Conservation (phyloP, 37 sponge, comb jelly and placozoan genomes). For the Haliclona indistincta region DNA sequence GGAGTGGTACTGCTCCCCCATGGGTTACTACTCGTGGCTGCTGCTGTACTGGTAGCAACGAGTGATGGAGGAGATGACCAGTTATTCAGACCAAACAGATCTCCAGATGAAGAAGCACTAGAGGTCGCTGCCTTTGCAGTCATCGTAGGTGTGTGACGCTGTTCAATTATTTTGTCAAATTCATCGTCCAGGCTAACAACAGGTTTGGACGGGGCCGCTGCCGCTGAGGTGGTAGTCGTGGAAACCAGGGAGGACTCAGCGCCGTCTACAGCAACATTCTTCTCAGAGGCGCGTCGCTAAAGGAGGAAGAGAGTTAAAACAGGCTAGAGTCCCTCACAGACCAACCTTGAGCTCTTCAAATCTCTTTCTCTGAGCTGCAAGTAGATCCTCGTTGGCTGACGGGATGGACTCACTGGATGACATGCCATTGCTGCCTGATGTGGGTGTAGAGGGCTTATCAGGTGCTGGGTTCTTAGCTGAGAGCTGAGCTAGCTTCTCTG, state of each 20-base stretch:
- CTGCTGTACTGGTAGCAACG: no score
- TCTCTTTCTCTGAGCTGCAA: slow-evolving; percentile 65
- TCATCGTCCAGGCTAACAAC: background rate
- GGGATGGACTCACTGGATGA: slow-evolving; percentile 1
- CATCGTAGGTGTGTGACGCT: background rate
- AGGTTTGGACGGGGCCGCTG: background rate
- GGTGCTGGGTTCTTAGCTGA: background rate
- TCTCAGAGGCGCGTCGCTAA: slow-evolving; percentile 6
- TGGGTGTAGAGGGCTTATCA: background rate
- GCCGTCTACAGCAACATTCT: background rate
- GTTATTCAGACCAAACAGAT: slow-evolving; percentile 4
- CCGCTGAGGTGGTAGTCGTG: background rate
- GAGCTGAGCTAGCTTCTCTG: slow-evolving; percentile 34
- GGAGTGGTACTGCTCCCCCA: background rate
- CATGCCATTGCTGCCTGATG: background rate
- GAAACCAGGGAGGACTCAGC: no score
- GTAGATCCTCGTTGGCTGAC: slow-evolving; percentile 35
- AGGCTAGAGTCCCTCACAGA: no score
- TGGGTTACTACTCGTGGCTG: background rate
- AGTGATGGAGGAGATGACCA: no score
- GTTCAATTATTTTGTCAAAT: background rate
- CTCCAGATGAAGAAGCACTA: background rate
- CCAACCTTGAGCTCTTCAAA: slow-evolving; percentile 62
- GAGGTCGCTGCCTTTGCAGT: background rate
- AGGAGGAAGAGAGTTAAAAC: background rate